Evolutionary conservation across 2,888 invertebrate genomes (phyloP).

Genomic region (Operophtera brumata): DNA sequence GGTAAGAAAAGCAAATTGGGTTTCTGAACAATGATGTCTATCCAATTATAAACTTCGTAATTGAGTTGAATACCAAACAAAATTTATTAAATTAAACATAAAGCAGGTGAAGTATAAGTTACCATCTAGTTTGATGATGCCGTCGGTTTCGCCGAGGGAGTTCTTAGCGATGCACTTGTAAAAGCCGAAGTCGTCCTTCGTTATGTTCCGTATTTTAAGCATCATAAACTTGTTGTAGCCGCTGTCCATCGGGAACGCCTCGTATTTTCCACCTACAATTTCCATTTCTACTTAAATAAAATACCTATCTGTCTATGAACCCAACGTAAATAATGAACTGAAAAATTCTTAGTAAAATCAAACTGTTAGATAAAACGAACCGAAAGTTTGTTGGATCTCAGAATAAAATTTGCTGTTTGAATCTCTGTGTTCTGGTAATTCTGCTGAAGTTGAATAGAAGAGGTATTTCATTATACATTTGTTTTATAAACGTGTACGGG

Average conservation of each 20-base stretch:
- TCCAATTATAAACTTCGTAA: too few species aligned
- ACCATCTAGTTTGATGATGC: constrained; percentile 95
- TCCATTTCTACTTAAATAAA: constrained; percentile 83
- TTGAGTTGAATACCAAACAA: too few species aligned
- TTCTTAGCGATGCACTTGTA: constrained; percentile 96
- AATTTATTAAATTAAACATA: too few species aligned
- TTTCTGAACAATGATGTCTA: too few species aligned
- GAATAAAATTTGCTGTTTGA: constrained; percentile 36
- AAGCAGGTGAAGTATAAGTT: constrained; percentile 40
- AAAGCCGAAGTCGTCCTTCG: constrained; percentile 90
- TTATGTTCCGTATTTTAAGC: constrained; percentile 92
- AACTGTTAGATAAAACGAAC: constrained; percentile 27
- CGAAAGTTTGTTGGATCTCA: constrained; percentile 26
- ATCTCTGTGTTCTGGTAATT: constrained; percentile 21
- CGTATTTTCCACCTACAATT: constrained; percentile 93
- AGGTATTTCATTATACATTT: constrained; percentile 52
- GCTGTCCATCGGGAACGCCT: constrained; percentile 91
- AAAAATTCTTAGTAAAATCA: constrained; percentile 23
- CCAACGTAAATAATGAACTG: constrained; percentile 13
- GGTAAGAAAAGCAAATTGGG: too few species aligned
- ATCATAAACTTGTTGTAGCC: constrained; percentile 96
- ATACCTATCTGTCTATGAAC: constrained; percentile 51
- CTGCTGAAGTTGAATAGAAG: constrained; percentile 17
- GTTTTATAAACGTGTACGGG: constrained; percentile 45
- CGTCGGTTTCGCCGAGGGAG: constrained; percentile 93